phyloP scores from a whole-genome alignment of 1,140 invertebrate species.

The Mesaphorura yosii region DNA sequence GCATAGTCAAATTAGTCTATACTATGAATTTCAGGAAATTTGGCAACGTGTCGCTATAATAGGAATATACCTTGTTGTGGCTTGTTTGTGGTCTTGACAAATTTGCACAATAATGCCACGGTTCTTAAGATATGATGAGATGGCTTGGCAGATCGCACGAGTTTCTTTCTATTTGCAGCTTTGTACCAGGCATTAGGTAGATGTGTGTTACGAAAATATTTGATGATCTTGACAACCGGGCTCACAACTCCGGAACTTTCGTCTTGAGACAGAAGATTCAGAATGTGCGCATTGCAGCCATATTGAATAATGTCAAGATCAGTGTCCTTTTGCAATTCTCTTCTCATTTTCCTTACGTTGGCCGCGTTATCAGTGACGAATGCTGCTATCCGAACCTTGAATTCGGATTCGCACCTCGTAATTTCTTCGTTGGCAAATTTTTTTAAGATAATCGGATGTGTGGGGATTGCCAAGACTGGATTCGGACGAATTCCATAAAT shows the following conservation, averaged over 20 bases:
- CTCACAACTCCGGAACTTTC: neutral
- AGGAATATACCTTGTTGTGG: neutral
- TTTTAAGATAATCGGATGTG: neutral
- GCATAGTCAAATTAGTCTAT: neutral
- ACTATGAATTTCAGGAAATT: neutral
- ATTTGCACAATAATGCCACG: neutral
- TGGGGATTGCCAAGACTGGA: neutral
- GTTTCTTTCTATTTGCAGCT: neutral
- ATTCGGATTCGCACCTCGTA: neutral
- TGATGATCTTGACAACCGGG: neutral
- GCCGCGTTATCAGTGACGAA: neutral
- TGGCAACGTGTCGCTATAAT: neutral
- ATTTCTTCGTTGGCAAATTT: neutral
- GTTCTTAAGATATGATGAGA: neutral
- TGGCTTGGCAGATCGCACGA: neutral
- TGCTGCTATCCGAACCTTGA: neutral
- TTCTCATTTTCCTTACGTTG: neutral
- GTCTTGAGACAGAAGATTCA: neutral
- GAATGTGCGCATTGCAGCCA: neutral
- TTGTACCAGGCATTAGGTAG: neutral
- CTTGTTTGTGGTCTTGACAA: neutral
- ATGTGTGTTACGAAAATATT: slow-evolving; percentile 1
- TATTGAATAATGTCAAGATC: neutral
- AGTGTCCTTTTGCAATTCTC: neutral
- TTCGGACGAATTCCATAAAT: no score